phyloP scores from a whole-genome alignment of 1,140 invertebrate species.

The Apis cerana region DNA sequence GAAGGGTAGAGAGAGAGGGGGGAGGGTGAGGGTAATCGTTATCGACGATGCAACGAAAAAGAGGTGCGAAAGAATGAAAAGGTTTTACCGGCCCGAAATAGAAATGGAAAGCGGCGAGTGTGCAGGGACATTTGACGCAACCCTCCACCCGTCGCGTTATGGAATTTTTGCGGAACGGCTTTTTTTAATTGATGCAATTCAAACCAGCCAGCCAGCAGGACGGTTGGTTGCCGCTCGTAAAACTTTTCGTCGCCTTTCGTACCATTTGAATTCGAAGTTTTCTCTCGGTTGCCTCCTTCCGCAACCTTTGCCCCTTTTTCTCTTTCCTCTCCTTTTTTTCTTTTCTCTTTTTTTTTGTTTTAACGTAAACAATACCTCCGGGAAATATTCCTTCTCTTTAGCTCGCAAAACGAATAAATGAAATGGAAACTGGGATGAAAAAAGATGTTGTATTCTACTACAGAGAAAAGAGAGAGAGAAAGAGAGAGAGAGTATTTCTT shows the following conservation, averaged over 20 bases:
- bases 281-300: slow-evolving; percentile 18
- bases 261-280: slow-evolving; percentile 54
- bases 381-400: slow-evolving; percentile 45
- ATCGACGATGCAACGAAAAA: slow-evolving; percentile 51
- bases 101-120: slow-evolving; percentile 55
- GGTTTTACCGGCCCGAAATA: slow-evolving; percentile 43
- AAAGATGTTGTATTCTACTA: background rate
- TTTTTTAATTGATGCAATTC: slow-evolving; percentile 72
- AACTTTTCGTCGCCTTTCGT: slow-evolving; percentile 65
- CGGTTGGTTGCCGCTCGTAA: slow-evolving; percentile 65
- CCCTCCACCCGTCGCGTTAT: slow-evolving; percentile 55
- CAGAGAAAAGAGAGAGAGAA: no score
- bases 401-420: slow-evolving; percentile 13
- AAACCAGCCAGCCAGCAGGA: slow-evolving; percentile 55
- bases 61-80: slow-evolving; percentile 62
- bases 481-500: background rate
- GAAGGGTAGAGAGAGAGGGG: no score
- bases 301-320: background rate
- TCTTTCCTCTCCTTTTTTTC: background rate
- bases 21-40: slow-evolving; percentile 14
- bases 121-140: slow-evolving; percentile 63
- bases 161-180: slow-evolving; percentile 69
- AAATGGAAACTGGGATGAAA: background rate
- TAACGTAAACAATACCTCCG: slow-evolving; percentile 52
- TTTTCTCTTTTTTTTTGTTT: slow-evolving; percentile 27